phyloP scores from a whole-genome alignment of 2,113 vertebrate species.

The Colinus virginianus region DNA sequence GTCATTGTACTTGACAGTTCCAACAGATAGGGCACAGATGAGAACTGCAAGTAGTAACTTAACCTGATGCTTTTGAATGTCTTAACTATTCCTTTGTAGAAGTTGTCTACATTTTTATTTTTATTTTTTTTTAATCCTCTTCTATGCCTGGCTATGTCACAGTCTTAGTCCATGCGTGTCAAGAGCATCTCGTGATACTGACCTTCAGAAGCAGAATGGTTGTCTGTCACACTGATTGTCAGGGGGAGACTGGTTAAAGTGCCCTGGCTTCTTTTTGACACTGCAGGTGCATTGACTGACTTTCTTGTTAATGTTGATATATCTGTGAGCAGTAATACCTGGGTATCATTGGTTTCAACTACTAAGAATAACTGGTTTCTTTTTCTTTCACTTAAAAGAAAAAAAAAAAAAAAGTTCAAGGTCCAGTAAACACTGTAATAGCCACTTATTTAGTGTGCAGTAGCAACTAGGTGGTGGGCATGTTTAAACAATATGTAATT shows the following conservation, averaged over 20 bases:
- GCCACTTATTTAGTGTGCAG: slow-evolving; percentile 38
- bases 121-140: neutral
- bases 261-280: neutral
- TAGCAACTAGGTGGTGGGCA: slow-evolving; percentile 13
- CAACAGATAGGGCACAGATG: neutral
- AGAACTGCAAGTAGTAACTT: neutral
- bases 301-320: neutral
- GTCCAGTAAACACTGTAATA: neutral
- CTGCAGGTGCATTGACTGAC: neutral
- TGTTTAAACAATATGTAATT: slow-evolving; percentile 7
- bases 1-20: neutral
- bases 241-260: neutral
- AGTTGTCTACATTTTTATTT: neutral
- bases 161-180: neutral
- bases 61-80: neutral
- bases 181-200: slow-evolving; percentile 5
- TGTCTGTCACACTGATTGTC: neutral
- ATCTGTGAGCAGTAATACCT: neutral
- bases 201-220: slow-evolving; percentile 20
- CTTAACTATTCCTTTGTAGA: neutral
- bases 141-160: neutral
- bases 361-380: slow-evolving; percentile 28
- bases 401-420: slow-evolving; percentile 10
- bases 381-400: neutral
- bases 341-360: neutral